Evolutionary conservation across 2,113 vertebrate species (phyloP), one percentile per base, ranked within the genome.

Genomic region (Tinamus guttatus): DNA sequence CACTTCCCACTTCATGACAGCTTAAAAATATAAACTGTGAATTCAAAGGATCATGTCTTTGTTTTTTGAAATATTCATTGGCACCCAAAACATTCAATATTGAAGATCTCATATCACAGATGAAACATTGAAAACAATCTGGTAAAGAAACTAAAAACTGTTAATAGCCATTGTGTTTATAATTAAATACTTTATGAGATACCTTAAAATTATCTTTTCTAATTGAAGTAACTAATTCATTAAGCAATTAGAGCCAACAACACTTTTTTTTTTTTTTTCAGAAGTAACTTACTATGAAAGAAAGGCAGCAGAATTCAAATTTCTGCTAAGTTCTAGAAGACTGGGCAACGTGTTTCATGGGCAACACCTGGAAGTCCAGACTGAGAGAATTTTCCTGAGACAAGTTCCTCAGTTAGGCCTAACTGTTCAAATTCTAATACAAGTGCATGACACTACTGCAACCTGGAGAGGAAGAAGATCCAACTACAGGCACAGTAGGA

Each of bases 21-120:
- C 69, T 87, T 93, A 87, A 94, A 91, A 95, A 95, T 60, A n/a
- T 24, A 94, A 94, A 95, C 62, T 79, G 91, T 87, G 87, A 95
- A 93, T 73, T 63, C 78, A 85, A 74, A 94, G 94, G 62, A 85
- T 34, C 38, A 79, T 73, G 78, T 75, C 81, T 84, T 32, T 85
- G 59, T 81, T 84, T 87, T 94, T 85, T 93, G 71, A 90, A 95
- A 90, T 90, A 80, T 64, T 95, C 76, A 65, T 43, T 92, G 69
- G n/a, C 47, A 89, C 17, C 41, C 65, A 93, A 47, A 71, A 89
- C 81, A 59, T 71, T 94, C 69, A 85, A 43, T 87, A 91, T 93
- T 93, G 86, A 86, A 84, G 73, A 94, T 45, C 65, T 82, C 41
- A 28, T 87, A 75, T 58, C 69, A 68, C 51, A 81, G 87, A 95